A percentile compares a stretch with the other conserved stretches of the same genome.
phyloP scores from a whole-genome alignment of 1,140 invertebrate species.

The Pararge aegeria region DNA sequence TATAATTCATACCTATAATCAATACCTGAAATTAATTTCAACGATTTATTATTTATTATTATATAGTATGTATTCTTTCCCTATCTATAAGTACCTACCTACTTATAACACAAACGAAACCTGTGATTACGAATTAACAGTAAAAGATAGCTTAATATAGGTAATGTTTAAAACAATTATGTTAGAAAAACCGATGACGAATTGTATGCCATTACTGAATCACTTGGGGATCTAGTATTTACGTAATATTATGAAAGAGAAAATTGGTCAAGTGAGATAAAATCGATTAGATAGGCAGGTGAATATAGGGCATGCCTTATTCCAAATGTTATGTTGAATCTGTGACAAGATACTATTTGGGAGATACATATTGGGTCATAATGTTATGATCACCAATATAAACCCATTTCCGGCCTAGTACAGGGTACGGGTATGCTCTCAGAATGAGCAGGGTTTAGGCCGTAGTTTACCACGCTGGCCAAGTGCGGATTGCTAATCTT shows the following conservation, averaged over 20 bases:
- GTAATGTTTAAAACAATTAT: slow-evolving; percentile 1
- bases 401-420: too few species aligned
- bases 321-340: not conserved
- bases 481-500: too few species aligned
- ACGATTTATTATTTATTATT: too few species aligned
- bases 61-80: too few species aligned
- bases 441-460: too few species aligned
- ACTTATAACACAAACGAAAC: not conserved
- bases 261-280: not conserved
- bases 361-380: too few species aligned
- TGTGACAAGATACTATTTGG: not conserved
- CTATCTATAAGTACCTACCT: not conserved
- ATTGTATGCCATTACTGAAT: slow-evolving; percentile 4
- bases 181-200: slow-evolving; percentile 4
- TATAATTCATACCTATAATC: too few species aligned
- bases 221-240: not conserved
- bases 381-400: too few species aligned
- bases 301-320: not conserved
- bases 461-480: too few species aligned
- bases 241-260: not conserved
- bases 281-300: not conserved
- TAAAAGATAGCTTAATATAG: not conserved
- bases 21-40: too few species aligned
- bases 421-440: too few species aligned
- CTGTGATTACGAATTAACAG: not conserved